A percentile compares a stretch with the other conserved stretches of the same genome.
These are phyloP conservation scores for Gastrophryne carolinensis DNA, from an alignment of 2,797 vertebrate genomes.

Conservation along the genomic window DNA sequence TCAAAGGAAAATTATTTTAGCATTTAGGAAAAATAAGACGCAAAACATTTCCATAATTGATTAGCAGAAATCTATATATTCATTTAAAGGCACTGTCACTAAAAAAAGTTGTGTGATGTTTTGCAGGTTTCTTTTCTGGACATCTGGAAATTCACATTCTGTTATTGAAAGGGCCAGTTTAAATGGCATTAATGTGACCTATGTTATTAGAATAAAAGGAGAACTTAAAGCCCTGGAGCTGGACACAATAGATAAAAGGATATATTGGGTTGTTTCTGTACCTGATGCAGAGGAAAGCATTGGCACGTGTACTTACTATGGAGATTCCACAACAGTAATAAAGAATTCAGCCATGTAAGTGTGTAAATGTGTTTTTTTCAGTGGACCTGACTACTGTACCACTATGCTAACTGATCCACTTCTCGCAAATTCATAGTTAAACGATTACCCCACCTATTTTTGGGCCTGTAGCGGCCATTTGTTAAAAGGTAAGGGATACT, in stretches of 20 bases:
- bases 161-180: slow-evolving; percentile 74
- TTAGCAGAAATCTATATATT: no score
- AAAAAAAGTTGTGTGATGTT: slow-evolving; percentile 23
- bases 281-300: slow-evolving; percentile 62
- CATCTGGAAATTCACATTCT: slow-evolving; percentile 69
- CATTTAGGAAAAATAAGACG: no score
- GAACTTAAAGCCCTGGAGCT: slow-evolving; percentile 70
- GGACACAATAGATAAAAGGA: slow-evolving; percentile 70
- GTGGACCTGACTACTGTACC: no score
- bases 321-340: slow-evolving; percentile 68
- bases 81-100: no score
- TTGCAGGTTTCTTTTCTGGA: slow-evolving; percentile 87
- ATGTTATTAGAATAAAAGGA: slow-evolving; percentile 68
- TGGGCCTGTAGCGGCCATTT: no score
- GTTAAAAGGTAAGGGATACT: no score
- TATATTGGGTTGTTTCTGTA: slow-evolving; percentile 84
- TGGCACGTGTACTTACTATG: slow-evolving; percentile 81
- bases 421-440: no score
- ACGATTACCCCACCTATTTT: no score
- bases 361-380: no score
- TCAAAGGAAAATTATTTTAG: no score
- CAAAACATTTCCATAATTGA: no score
- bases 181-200: slow-evolving; percentile 59
- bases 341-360: slow-evolving; percentile 73
- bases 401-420: no score